Conservation (phyloP, 2,888 invertebrate species). For the Siphlonurus alternatus region DNA sequence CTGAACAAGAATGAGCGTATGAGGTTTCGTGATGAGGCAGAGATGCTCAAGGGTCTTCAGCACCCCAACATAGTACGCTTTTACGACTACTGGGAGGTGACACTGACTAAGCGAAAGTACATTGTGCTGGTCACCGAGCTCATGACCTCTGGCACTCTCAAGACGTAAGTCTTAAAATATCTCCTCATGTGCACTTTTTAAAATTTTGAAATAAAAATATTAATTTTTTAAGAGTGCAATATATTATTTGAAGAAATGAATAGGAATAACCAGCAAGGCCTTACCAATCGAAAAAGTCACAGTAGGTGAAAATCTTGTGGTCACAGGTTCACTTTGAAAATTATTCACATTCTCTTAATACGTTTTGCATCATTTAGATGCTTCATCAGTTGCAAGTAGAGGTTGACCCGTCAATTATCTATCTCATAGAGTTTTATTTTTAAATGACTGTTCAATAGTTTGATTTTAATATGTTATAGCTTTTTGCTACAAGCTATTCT, state of each 20-base stretch:
- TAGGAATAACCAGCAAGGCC: too few species aligned
- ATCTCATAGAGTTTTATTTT: slow-evolving; percentile 9
- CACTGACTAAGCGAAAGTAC: slow-evolving; percentile 81
- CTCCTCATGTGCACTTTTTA: too few species aligned
- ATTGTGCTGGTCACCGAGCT: slow-evolving; percentile 98
- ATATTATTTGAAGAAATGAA: neutral
- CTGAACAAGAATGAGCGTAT: slow-evolving; percentile 89
- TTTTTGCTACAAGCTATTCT: too few species aligned
- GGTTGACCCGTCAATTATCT: neutral
- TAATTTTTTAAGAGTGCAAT: neutral
- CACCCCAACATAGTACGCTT: slow-evolving; percentile 96
- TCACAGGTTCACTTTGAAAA: too few species aligned
- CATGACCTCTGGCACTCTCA: slow-evolving; percentile 97
- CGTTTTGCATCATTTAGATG: too few species aligned
- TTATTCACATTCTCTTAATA: too few species aligned
- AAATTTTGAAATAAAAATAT: too few species aligned
- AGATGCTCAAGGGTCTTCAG: slow-evolving; percentile 97
- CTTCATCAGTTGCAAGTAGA: too few species aligned
- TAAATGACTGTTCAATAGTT: too few species aligned
- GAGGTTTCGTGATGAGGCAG: slow-evolving; percentile 90
- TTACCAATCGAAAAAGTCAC: too few species aligned
- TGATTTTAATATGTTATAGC: too few species aligned
- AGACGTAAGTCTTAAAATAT: slow-evolving; percentile 59
- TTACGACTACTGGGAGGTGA: slow-evolving; percentile 98
- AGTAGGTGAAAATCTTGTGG: too few species aligned